Base-by-base conservation (phyloP, 2,797 vertebrate genomes). In the Astyanax mexicanus region DNA sequence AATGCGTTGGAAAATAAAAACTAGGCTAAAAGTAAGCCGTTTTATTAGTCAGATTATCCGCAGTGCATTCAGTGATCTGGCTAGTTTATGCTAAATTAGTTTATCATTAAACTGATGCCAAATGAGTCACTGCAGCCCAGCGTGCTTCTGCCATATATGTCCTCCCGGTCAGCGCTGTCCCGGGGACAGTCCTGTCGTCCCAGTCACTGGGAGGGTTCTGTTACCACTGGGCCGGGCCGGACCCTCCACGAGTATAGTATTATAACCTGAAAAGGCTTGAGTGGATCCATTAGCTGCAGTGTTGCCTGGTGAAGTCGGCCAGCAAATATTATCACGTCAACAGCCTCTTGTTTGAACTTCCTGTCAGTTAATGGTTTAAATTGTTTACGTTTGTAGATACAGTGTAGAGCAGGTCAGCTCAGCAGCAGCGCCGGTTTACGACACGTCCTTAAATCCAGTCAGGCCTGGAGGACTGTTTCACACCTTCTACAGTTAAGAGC, bases 281-380 rank as follows among this genome's bases (percentile, higher is more conserved):
- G 13, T 19, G 40, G 62, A 45, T 9, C 29, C 40, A 27, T 40
- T 65, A 29, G 13, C 6, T 40, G 40, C 0, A 23, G 10, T 42
- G 29, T 13, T 13, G 60, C 6, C 23, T 45, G 62, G 40, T 27
- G 7, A 25, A 27, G 35, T n/a, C 17, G 21, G 13, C 23, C 25
- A 65, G 40, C 62, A 65, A 25, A 65, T 45, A 3, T 25, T 10
- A 45, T 23, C 40, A 45, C n/a, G 40, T 65, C 62, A 65, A 29
- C 62, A 44, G 45, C 12, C 65, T 65, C 6, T 65, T 65, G 40
- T 65, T 65, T 65, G 7, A 65, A 8, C 13, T 1, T 65, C 60
- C 61, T 65, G 62, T 65, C 62, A 45, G 23, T 45, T 45, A 65
- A 65, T 45, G 8, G 23, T 65, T 65, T 65, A 27, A 45, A 65